A percentile compares a stretch with the other conserved stretches of the same genome.
phyloP scores from a whole-genome alignment of 2,888 invertebrate species.

The Anagyrus pseudococci region DNA sequence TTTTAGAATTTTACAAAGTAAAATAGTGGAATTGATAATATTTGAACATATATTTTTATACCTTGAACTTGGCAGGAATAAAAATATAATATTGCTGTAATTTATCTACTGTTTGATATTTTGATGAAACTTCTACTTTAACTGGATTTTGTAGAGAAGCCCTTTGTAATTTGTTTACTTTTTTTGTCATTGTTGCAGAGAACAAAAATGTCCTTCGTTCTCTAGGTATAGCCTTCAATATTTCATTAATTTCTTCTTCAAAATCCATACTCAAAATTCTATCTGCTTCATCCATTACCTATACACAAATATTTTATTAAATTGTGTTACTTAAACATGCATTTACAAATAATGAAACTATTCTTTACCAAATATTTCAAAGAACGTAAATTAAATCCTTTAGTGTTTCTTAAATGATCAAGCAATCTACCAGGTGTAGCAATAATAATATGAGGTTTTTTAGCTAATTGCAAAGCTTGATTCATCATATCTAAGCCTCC shows the following conservation, averaged over 20 bases:
- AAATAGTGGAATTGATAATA: not conserved
- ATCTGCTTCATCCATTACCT: constrained; percentile 99
- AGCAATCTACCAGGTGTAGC: constrained; percentile 96
- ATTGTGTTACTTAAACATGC: too few species aligned
- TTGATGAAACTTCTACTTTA: constrained; percentile 93
- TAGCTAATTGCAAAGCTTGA: constrained; percentile 87
- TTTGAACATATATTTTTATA: constrained; percentile 52
- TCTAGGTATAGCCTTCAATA: constrained; percentile 87
- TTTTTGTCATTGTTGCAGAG: constrained; percentile 99
- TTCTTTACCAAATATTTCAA: constrained; percentile 80
- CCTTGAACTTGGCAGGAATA: constrained; percentile 95
- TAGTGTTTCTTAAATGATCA: constrained; percentile 97
- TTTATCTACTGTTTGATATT: constrained; percentile 98
- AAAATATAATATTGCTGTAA: constrained; percentile 94
- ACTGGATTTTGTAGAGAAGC: constrained; percentile 94
- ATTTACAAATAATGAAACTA: constrained; percentile 21
- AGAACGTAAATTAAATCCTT: constrained; percentile 91
- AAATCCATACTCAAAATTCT: constrained; percentile 99
- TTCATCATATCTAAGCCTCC: constrained; percentile 99
- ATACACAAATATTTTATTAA: constrained; percentile 38
- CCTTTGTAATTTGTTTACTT: constrained; percentile 93
- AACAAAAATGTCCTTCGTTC: constrained; percentile 93
- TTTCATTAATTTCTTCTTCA: constrained; percentile 96
- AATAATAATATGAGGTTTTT: constrained; percentile 96
- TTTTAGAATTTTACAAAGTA: constrained; percentile 20